Conservation (phyloP, 2,113 vertebrate genomes). For the Steatornis caripensis region DNA sequence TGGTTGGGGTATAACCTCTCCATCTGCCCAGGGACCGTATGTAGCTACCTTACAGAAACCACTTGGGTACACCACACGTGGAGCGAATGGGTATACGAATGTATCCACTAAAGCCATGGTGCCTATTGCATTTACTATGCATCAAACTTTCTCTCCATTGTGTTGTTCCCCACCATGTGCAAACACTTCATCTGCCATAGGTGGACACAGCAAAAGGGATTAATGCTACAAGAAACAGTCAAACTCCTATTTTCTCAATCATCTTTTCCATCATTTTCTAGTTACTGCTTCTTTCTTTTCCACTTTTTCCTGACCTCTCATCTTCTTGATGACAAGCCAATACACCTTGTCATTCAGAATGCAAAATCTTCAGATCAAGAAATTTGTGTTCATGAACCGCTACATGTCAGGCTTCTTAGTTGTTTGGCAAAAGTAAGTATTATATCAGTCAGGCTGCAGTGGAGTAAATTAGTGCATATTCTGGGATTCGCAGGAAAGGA, state of each 20-base stretch:
- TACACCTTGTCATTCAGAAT: background rate
- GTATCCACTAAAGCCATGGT: background rate
- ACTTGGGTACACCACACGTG: accelerated
- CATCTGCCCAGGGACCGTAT: background rate
- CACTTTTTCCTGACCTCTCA: background rate
- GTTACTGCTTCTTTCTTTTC: background rate
- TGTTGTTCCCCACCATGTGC: background rate
- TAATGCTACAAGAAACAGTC: background rate
- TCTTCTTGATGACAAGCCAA: background rate
- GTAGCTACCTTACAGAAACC: background rate
- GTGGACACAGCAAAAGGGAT: background rate
- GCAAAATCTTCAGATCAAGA: background rate
- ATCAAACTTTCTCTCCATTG: background rate
- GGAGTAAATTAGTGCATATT: background rate
- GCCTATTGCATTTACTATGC: background rate
- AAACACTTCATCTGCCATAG: background rate
- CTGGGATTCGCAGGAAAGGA: background rate
- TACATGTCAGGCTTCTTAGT: background rate
- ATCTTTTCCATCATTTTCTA: background rate
- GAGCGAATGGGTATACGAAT: background rate
- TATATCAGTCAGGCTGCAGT: background rate
- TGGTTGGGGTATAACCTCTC: background rate
- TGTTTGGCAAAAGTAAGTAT: background rate
- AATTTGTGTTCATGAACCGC: background rate
- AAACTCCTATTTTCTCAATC: background rate